Evolutionary conservation across 2,888 invertebrate species (phyloP).

Genomic region (Platycheirus rosarum): DNA sequence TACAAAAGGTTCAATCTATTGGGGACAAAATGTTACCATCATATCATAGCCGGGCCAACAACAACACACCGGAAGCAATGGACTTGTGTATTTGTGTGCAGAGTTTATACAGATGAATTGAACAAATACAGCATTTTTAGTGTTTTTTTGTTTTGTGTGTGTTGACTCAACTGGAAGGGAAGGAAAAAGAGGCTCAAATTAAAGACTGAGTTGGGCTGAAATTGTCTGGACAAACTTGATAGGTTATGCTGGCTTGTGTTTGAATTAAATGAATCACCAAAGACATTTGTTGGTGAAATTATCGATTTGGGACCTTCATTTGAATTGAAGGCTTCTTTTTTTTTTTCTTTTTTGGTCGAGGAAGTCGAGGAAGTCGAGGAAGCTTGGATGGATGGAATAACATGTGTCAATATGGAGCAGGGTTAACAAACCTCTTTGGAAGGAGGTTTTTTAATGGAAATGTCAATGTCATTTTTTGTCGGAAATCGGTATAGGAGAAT

Average conservation of each 20-base stretch:
- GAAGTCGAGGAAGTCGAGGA: neutral
- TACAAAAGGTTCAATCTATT: constrained; percentile 61
- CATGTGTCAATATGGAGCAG: constrained; percentile 52
- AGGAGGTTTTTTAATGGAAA: constrained; percentile 41
- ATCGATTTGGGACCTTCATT: constrained; percentile 59
- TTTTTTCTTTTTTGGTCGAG: constrained; percentile 2
- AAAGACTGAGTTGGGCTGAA: constrained; percentile 30
- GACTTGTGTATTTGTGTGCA: neutral
- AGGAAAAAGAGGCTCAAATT: constrained; percentile 33
- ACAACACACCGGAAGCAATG: constrained; percentile 49
- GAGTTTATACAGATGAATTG: constrained; percentile 44
- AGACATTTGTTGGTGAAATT: constrained; percentile 43
- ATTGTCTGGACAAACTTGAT: constrained; percentile 46
- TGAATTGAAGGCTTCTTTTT: constrained; percentile 32
- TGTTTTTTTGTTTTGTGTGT: neutral
- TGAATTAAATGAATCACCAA: constrained; percentile 54
- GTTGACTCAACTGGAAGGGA: constrained; percentile 8
- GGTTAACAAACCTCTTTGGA: constrained; percentile 12
- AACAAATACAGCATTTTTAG: constrained; percentile 39
- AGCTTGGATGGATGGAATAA: constrained; percentile 49
- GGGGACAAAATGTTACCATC: constrained; percentile 64
- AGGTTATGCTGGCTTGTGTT: constrained; percentile 6
- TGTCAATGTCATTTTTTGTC: constrained; percentile 53
- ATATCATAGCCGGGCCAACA: constrained; percentile 63
- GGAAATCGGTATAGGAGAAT: no score